phyloP scores from a whole-genome alignment of 92 coral and sea anemone species.

The Porites divaricata region DNA sequence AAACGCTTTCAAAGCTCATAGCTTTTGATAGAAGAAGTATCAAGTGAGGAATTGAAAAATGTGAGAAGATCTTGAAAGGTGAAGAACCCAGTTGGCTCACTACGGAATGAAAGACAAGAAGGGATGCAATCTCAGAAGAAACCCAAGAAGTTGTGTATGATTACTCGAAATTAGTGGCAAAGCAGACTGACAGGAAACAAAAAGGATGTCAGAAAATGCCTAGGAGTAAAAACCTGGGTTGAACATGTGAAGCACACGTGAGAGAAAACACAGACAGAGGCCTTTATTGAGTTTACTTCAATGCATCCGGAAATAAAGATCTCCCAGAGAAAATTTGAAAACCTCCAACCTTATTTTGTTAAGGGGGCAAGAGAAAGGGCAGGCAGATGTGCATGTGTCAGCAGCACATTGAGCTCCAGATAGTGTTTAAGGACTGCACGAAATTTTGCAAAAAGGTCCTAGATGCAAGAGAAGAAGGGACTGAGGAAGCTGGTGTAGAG shows the following conservation, averaged over 20 bases:
- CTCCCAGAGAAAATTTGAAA: constrained; percentile 2
- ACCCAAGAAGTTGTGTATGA: constrained; percentile 15
- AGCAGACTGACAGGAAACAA: constrained; percentile 43
- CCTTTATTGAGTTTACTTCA: neutral
- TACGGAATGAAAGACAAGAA: neutral
- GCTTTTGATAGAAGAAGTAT: too few species aligned
- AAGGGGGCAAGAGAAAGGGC: constrained; percentile 27
- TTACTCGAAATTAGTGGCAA: constrained; percentile 9
- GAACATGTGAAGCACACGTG: constrained; percentile 20
- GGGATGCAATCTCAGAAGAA: neutral
- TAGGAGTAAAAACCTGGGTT: neutral
- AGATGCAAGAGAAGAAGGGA: too few species aligned
- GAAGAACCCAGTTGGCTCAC: neutral
- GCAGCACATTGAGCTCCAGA: constrained; percentile 20
- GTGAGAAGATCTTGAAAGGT: neutral
- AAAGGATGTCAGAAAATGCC: constrained; percentile 4
- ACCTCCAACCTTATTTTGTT: neutral
- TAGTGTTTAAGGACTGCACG: constrained; percentile 35
- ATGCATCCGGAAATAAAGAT: constrained; percentile 3
- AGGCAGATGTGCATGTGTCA: constrained; percentile 33
- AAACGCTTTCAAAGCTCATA: too few species aligned
- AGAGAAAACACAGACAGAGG: constrained; percentile 3
- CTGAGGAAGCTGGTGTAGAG: too few species aligned
- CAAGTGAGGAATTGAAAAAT: too few species aligned
- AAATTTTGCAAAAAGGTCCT: too few species aligned